Percentiles rank a stretch among this genome's conserved stretches.
phyloP scores from a whole-genome alignment of 2,797 vertebrate species.

The Pangasius krempfi region DNA sequence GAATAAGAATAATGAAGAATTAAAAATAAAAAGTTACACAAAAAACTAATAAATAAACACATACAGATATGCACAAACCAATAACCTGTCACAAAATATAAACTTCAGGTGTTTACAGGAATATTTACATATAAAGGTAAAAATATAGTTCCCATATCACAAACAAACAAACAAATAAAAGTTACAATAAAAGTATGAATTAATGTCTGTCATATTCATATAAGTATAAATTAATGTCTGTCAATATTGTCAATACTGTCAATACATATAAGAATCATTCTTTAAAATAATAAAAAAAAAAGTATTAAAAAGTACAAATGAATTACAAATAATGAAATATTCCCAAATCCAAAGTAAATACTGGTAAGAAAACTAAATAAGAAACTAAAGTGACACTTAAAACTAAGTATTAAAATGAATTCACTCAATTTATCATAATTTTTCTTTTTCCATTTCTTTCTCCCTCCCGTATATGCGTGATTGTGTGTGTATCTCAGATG shows the following conservation, averaged over 20 bases:
- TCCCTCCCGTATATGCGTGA: constrained; percentile 4
- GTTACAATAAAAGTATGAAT: background rate
- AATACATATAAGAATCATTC: background rate
- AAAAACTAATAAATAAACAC: background rate
- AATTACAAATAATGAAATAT: background rate
- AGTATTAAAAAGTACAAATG: background rate
- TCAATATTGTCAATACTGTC: background rate
- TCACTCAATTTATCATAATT: background rate
- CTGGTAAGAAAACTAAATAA: background rate
- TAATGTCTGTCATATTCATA: background rate
- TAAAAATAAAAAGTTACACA: background rate
- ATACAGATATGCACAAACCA: background rate
- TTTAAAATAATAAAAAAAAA: background rate
- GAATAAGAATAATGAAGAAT: background rate
- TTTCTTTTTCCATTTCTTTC: background rate
- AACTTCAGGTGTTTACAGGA: background rate
- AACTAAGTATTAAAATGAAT: background rate
- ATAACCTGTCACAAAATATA: background rate
- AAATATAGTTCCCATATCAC: background rate
- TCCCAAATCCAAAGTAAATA: background rate
- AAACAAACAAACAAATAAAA: background rate
- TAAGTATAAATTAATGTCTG: background rate
- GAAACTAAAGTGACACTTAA: background rate
- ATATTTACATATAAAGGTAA: background rate
- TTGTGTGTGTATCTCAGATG: constrained; percentile 75